Evolutionary conservation across 2,888 invertebrate genomes (phyloP).

Genomic region (Uloborus plumipes): DNA sequence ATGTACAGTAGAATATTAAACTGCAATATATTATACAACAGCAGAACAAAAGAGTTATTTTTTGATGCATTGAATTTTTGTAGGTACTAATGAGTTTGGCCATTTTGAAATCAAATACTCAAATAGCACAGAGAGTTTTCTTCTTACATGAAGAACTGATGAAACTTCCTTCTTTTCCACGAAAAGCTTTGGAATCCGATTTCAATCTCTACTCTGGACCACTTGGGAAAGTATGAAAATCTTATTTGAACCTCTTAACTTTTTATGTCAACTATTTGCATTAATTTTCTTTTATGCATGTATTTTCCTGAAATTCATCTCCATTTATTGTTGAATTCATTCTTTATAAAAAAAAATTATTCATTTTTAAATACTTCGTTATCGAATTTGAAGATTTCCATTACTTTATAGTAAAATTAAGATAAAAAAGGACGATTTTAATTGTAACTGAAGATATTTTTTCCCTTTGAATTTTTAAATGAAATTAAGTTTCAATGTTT

Average conservation of each 20-base stretch:
- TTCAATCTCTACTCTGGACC: constrained; percentile 91
- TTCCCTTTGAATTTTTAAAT: too few relatives aligned
- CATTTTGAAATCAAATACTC: constrained; percentile 71
- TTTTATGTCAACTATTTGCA: background rate
- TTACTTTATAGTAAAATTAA: background rate
- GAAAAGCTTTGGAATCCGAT: constrained; percentile 97
- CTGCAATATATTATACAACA: too few relatives aligned
- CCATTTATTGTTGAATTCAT: background rate
- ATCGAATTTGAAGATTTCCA: background rate
- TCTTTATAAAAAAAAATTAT: background rate
- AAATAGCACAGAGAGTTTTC: constrained; percentile 96
- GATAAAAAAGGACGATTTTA: too few relatives aligned
- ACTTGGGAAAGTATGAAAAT: constrained; percentile 81
- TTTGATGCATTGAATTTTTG: background rate
- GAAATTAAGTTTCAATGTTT: too few relatives aligned
- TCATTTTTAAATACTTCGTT: background rate
- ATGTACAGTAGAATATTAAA: too few relatives aligned
- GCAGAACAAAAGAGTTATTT: too few relatives aligned
- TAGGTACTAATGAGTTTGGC: constrained; percentile 72
- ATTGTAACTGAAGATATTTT: too few relatives aligned
- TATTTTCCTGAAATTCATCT: background rate
- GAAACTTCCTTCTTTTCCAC: constrained; percentile 97
- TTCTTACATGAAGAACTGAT: constrained; percentile 98
- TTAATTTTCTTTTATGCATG: background rate
- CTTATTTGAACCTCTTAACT: background rate